A percentile compares a stretch with the other conserved stretches of the same genome.
These are phyloP conservation scores for Capromys pilorides DNA, from an alignment of 2,797 vertebrate species.

Conservation along the genomic window DNA sequence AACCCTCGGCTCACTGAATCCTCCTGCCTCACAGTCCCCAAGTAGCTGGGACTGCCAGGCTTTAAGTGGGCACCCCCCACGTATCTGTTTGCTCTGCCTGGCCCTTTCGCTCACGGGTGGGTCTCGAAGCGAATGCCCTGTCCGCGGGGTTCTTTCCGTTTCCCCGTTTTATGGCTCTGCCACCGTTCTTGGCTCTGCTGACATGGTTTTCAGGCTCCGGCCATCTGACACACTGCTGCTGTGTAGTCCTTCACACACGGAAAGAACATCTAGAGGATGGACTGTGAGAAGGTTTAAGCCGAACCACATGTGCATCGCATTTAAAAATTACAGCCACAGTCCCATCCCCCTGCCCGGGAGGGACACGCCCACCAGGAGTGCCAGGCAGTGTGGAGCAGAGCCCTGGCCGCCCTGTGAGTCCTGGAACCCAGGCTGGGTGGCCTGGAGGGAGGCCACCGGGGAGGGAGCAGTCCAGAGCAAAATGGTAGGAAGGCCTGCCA, in stretches of 20 bases:
- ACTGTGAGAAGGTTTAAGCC: background rate
- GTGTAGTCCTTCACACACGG: background rate
- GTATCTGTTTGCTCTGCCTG: background rate
- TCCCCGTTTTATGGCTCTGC: background rate
- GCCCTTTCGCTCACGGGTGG: background rate
- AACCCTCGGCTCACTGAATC: background rate
- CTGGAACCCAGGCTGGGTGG: background rate
- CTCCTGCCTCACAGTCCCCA: background rate
- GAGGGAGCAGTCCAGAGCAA: background rate
- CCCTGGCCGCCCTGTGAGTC: background rate
- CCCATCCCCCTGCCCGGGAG: background rate
- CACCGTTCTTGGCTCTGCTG: background rate
- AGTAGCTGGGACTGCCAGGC: background rate
- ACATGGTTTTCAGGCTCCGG: background rate
- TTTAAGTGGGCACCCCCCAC: background rate
- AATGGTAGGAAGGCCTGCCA: background rate
- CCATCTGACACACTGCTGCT: background rate
- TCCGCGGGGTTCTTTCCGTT: background rate
- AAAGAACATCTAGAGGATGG: background rate
- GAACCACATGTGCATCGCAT: too few species aligned
- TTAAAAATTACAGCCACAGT: background rate
- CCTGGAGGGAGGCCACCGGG: background rate
- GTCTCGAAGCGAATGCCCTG: background rate
- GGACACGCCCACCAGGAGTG: rapidly evolving
- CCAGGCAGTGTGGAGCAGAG: background rate